These are phyloP conservation scores for Diarsia rubi DNA, from an alignment of 2,888 invertebrate species.

Conservation along the genomic window DNA sequence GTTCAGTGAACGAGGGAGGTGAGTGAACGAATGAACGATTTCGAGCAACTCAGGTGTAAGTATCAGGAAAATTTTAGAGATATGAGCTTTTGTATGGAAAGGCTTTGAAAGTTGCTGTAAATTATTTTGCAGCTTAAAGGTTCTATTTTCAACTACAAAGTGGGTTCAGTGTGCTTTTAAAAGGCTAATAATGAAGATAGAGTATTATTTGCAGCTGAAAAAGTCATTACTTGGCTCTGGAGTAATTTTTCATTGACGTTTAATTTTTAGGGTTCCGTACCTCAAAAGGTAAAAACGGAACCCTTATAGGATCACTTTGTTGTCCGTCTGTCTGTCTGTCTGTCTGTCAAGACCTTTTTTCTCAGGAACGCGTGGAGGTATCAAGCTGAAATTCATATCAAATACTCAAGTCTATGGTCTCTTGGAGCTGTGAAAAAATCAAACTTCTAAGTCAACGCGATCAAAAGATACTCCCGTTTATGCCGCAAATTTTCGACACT, in stretches of 20 bases:
- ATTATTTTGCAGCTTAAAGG: constrained; percentile 25
- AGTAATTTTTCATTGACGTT: constrained; percentile 34
- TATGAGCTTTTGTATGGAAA: constrained; percentile 38
- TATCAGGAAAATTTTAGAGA: constrained; percentile 62
- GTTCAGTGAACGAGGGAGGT: constrained; percentile 68
- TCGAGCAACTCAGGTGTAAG: constrained; percentile 62
- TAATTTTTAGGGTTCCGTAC: too few relatives aligned
- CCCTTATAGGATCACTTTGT: too few relatives aligned
- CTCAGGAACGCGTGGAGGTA: too few relatives aligned
- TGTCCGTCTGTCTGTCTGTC: too few relatives aligned
- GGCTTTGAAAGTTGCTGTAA: constrained; percentile 19
- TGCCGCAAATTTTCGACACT: too few relatives aligned
- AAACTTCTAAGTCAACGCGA: too few relatives aligned
- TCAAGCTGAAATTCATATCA: too few relatives aligned
- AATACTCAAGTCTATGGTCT: too few relatives aligned
- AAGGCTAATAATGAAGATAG: constrained; percentile 26
- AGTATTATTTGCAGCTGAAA: constrained; percentile 36
- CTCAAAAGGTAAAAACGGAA: too few relatives aligned
- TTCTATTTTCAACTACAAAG: constrained; percentile 22
- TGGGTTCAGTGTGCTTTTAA: constrained; percentile 16
- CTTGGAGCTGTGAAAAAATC: too few relatives aligned
- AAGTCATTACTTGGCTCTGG: constrained; percentile 21
- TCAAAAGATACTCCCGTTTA: too few relatives aligned
- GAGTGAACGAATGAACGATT: constrained; percentile 65
- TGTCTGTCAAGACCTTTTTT: too few relatives aligned